Evolutionary conservation across 2,888 invertebrate species (phyloP).

Genomic region (Fragum fragum): DNA sequence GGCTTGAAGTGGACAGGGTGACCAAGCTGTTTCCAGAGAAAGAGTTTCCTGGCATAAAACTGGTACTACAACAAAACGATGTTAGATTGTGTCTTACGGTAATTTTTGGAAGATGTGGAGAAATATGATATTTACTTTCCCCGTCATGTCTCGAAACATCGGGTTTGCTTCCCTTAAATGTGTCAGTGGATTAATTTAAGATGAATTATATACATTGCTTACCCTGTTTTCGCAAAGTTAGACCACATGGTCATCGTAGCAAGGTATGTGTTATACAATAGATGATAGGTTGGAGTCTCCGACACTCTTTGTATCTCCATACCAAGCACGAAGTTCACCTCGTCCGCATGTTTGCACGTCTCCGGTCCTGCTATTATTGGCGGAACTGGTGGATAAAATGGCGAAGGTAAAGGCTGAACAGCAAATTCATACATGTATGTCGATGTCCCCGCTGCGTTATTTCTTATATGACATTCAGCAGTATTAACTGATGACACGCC

Average conservation of each 20-base stretch:
- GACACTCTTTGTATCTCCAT: neutral
- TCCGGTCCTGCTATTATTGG: conserved; percentile 18
- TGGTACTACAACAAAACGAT: no score
- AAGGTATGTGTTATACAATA: neutral
- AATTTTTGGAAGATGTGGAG: neutral
- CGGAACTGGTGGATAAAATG: neutral
- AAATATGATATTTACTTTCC: neutral
- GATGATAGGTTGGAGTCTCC: neutral
- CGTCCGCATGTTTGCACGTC: conserved; percentile 13
- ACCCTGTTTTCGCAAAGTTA: conserved; percentile 32
- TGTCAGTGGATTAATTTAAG: no score
- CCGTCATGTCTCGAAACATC: neutral
- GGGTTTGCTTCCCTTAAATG: no score
- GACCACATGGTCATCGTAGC: conserved; percentile 25
- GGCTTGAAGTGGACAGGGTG: no score
- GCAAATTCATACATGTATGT: conserved; percentile 27
- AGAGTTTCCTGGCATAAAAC: no score
- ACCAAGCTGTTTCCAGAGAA: no score
- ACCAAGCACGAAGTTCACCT: conserved; percentile 21
- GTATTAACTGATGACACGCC: conserved; percentile 1
- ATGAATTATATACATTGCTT: no score
- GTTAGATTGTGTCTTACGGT: neutral
- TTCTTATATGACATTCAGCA: neutral
- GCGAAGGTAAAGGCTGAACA: neutral
- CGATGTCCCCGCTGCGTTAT: neutral